Conservation (phyloP, 2,113 vertebrate genomes). For the Paradisaea rubra region DNA sequence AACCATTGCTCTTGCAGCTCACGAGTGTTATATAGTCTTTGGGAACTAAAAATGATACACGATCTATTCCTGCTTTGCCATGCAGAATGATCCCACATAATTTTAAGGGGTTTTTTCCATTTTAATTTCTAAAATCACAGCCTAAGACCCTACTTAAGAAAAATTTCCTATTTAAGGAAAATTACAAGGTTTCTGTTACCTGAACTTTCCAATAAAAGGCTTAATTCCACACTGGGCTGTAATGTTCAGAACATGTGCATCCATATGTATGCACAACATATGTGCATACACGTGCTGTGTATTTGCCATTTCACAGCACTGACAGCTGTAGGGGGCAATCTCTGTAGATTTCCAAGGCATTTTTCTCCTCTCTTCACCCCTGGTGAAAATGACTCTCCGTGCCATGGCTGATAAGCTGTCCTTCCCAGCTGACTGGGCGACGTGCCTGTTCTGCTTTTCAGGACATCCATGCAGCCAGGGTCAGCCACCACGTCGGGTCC, state of each 20-base stretch:
- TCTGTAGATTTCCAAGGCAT: not conserved
- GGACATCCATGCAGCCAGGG: constrained; percentile 72
- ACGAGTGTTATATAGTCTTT: not conserved
- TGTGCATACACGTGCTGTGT: not conserved
- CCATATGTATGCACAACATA: not conserved
- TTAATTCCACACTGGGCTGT: not conserved
- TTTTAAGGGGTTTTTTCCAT: not conserved
- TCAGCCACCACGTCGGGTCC: constrained; percentile 75
- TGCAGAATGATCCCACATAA: not conserved
- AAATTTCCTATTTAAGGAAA: not conserved
- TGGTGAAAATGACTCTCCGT: not conserved
- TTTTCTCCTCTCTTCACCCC: not conserved
- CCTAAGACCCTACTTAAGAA: not conserved
- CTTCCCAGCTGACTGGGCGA: not conserved
- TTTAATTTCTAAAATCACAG: not conserved
- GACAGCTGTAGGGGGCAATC: not conserved
- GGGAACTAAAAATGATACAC: not conserved
- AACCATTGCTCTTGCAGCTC: not conserved
- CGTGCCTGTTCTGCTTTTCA: constrained; percentile 52
- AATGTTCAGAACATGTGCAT: fast-evolving
- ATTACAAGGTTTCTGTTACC: not conserved
- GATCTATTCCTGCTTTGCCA: not conserved
- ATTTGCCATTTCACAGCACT: not conserved
- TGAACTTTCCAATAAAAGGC: not conserved
- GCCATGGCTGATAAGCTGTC: not conserved